A percentile compares a stretch with the other conserved stretches of the same genome.
phyloP scores from a whole-genome alignment of 2,888 invertebrate species.

The Leptinotarsa rubiginosa region DNA sequence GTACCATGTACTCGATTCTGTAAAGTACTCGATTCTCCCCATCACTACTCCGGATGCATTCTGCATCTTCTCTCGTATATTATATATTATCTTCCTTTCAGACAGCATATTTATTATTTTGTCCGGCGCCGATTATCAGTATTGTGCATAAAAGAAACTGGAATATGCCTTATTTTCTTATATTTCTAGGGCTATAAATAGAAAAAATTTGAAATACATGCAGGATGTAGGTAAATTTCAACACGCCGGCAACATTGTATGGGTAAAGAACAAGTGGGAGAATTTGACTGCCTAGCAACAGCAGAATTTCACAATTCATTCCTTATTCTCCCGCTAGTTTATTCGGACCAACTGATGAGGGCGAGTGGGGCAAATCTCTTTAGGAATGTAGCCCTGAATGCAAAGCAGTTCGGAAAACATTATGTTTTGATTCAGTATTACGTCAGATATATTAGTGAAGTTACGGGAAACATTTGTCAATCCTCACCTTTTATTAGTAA shows the following conservation, averaged over 20 bases:
- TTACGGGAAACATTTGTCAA: neutral
- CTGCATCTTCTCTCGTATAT: too few species aligned
- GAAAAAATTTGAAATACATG: too few species aligned
- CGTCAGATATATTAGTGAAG: neutral
- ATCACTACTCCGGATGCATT: too few species aligned
- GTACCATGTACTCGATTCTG: too few species aligned
- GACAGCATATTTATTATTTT: neutral
- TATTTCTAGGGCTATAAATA: neutral
- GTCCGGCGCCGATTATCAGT: neutral
- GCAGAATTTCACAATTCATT: constrained; percentile 1
- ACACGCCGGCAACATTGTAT: neutral
- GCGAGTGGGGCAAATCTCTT: neutral
- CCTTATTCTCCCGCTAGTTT: neutral
- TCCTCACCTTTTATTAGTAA: neutral
- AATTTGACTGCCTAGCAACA: constrained; percentile 1
- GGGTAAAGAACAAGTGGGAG: constrained; percentile 1
- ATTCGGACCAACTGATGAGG: neutral
- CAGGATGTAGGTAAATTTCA: neutral
- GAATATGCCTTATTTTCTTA: neutral
- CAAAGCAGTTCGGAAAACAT: constrained; percentile 1
- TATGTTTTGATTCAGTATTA: neutral
- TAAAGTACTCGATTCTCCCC: too few species aligned
- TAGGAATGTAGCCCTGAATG: neutral
- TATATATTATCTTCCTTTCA: neutral
- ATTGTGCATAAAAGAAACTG: neutral